These are phyloP conservation scores for Elmis aenea DNA, from an alignment of 2,888 invertebrate genomes.

Conservation along the genomic window DNA sequence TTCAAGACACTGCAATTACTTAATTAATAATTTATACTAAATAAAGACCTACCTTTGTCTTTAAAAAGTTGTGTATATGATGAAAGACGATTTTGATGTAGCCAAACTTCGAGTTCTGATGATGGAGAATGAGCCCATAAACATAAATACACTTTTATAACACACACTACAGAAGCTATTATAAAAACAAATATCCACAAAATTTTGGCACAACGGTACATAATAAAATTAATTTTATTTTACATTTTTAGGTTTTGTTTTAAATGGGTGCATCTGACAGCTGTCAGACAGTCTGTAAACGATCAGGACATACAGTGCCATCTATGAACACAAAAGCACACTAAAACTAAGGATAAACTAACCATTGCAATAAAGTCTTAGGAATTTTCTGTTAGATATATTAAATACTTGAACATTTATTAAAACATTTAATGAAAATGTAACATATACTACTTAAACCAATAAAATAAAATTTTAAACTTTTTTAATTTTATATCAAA, in stretches of 20 bases:
- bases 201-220: conserved; percentile 47
- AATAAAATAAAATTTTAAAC: too few species aligned
- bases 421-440: too few species aligned
- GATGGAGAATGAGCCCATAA: conserved; percentile 42
- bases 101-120: conserved; percentile 67
- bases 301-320: too few species aligned
- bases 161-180: conserved; percentile 48
- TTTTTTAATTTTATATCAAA: too few species aligned
- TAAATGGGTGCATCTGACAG: too few species aligned
- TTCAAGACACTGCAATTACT: not conserved
- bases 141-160: conserved; percentile 47
- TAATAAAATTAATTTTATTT: conserved; percentile 23
- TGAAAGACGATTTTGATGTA: conserved; percentile 66
- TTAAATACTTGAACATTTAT: too few species aligned
- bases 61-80: conserved; percentile 66
- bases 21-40: not conserved
- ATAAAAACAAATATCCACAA: conserved; percentile 48
- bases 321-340: too few species aligned
- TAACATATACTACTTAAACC: too few species aligned
- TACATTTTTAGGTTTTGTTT: conserved; percentile 10
- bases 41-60: conserved; percentile 63
- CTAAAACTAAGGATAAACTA: too few species aligned
- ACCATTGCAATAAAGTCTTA: too few species aligned
- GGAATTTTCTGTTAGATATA: too few species aligned
- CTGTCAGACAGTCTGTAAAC: too few species aligned